A percentile compares a stretch with the other conserved stretches of the same genome.
These are phyloP conservation scores for Acrocephalus scirpaceus DNA, from an alignment of 2,797 vertebrate genomes.

Conservation along the genomic window DNA sequence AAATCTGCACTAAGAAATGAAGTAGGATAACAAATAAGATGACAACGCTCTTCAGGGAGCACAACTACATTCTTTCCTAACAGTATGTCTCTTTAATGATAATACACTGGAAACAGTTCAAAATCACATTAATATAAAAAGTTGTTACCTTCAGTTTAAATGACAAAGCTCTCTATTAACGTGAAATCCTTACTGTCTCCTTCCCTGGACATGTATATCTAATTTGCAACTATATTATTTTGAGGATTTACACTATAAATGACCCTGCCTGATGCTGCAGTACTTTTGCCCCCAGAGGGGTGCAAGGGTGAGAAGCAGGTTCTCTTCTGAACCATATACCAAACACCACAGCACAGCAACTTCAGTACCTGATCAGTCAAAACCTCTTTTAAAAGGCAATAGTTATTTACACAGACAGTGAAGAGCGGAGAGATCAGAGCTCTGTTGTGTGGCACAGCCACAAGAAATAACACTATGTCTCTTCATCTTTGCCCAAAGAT, in stretches of 20 bases:
- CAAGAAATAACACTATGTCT: not conserved
- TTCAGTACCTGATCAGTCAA: not conserved
- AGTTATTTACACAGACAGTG: not conserved
- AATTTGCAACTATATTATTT: not conserved
- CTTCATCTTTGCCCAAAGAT: not conserved
- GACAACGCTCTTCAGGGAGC: not conserved
- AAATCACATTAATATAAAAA: not conserved
- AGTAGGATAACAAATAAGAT: not conserved
- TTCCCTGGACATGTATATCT: not conserved
- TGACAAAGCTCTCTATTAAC: not conserved
- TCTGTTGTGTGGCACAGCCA: not conserved
- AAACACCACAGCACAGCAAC: not conserved
- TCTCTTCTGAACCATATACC: not conserved
- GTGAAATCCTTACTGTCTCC: not conserved
- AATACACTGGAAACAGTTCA: not conserved
- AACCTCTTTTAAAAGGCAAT: not conserved
- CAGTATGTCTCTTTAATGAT: not conserved
- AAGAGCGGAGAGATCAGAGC: not conserved
- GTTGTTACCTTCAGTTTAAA: not conserved
- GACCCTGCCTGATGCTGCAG: not conserved
- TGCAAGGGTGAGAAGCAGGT: not conserved
- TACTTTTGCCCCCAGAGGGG: not conserved
- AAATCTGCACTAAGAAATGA: not conserved
- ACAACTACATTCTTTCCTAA: not conserved
- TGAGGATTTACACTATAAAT: not conserved